These are phyloP conservation scores for Anas platyrhynchos DNA, from an alignment of 2,113 vertebrate genomes.

Conservation along the genomic window DNA sequence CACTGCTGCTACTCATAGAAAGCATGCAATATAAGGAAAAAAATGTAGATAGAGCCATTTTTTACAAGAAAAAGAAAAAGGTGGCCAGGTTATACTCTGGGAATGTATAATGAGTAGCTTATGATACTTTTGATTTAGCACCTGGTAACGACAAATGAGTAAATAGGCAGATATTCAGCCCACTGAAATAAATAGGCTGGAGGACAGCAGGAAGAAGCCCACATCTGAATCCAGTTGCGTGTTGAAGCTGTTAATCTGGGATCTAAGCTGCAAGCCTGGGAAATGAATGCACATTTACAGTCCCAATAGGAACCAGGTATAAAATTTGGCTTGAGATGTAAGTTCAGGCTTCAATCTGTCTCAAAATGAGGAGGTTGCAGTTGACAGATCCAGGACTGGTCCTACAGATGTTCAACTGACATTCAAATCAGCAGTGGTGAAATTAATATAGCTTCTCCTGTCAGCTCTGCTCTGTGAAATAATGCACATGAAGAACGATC, in stretches of 20 bases:
- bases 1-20: neutral
- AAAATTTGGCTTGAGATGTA: conserved; percentile 10
- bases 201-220: neutral
- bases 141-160: neutral
- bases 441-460: conserved; percentile 25
- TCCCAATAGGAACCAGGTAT: conserved; percentile 40
- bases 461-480: conserved; percentile 48
- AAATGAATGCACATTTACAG: neutral
- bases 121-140: neutral
- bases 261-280: neutral
- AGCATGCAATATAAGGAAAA: neutral
- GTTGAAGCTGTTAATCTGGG: neutral
- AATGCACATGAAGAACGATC: conserved; percentile 51
- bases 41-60: neutral
- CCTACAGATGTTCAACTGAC: conserved; percentile 48
- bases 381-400: neutral
- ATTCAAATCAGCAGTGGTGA: conserved; percentile 17
- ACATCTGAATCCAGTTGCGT: neutral
- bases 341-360: neutral
- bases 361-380: neutral
- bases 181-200: neutral
- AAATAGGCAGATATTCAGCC: neutral
- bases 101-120: neutral
- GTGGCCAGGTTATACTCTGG: neutral
- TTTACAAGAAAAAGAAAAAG: neutral